Percentiles rank a stretch among this genome's conserved stretches.
phyloP scores from a whole-genome alignment of 2,113 vertebrate genomes.

The Mesoclemmys tuberculata region DNA sequence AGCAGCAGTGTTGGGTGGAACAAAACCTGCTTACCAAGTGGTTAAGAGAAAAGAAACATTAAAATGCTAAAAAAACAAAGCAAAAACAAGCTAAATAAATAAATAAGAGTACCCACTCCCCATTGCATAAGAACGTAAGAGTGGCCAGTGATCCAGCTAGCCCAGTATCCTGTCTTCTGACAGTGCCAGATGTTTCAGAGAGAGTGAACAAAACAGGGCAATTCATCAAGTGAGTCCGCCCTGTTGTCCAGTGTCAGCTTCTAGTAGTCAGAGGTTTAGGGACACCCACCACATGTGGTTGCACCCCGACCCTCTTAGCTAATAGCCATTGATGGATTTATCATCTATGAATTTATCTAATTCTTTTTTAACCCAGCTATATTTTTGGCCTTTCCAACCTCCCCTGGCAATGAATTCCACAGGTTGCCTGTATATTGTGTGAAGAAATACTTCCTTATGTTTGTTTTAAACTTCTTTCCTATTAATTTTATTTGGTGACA shows the following conservation, averaged over 20 bases:
- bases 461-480: background rate
- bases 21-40: background rate
- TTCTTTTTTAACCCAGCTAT: background rate
- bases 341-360: background rate
- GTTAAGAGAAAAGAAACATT: background rate
- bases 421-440: background rate
- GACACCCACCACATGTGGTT: background rate
- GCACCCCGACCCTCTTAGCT: background rate
- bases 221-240: background rate
- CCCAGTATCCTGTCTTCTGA: background rate
- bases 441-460: background rate
- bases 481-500: background rate
- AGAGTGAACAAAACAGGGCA: background rate
- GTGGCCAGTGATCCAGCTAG: background rate
- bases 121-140: background rate
- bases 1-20: background rate
- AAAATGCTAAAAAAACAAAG: background rate
- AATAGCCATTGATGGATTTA: background rate
- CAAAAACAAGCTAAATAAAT: background rate
- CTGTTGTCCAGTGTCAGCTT: background rate
- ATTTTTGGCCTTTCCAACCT: background rate
- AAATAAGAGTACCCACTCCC: background rate
- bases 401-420: background rate
- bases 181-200: background rate
- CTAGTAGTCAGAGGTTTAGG: background rate